Conservation (phyloP, 2,797 vertebrate species). For the Strix occidentalis region DNA sequence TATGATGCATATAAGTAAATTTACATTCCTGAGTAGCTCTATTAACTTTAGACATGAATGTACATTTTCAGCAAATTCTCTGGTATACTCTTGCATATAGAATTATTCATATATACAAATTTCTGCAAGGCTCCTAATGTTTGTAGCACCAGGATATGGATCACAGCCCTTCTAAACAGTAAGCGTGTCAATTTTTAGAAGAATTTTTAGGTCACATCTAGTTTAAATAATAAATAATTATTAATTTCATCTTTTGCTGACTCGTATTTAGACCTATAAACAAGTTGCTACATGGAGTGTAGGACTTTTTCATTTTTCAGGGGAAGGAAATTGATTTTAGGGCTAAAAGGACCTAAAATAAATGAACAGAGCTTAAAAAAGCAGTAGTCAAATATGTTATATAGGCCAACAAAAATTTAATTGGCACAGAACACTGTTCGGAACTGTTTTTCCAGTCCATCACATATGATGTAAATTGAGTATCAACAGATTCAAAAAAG, state of each 20-base stretch:
- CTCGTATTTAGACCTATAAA: neutral
- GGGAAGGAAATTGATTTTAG: neutral
- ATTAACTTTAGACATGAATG: neutral
- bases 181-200: neutral
- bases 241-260: neutral
- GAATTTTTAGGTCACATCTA: neutral
- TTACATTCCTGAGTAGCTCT: neutral
- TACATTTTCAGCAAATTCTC: conserved; percentile 1
- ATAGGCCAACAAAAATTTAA: neutral
- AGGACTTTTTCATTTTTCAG: neutral
- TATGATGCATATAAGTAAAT: neutral
- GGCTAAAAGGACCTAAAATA: neutral
- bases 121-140: neutral
- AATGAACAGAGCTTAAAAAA: neutral
- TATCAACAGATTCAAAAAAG: neutral
- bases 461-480: neutral
- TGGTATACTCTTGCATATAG: neutral
- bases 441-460: neutral
- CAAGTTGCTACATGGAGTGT: neutral
- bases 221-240: neutral
- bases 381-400: neutral
- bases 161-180: neutral
- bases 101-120: neutral
- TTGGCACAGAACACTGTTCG: neutral
- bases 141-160: neutral